Percentiles rank a stretch among this genome's conserved stretches.
Conservation (phyloP, 2,797 vertebrate species). For the Sitta carolinensis region DNA sequence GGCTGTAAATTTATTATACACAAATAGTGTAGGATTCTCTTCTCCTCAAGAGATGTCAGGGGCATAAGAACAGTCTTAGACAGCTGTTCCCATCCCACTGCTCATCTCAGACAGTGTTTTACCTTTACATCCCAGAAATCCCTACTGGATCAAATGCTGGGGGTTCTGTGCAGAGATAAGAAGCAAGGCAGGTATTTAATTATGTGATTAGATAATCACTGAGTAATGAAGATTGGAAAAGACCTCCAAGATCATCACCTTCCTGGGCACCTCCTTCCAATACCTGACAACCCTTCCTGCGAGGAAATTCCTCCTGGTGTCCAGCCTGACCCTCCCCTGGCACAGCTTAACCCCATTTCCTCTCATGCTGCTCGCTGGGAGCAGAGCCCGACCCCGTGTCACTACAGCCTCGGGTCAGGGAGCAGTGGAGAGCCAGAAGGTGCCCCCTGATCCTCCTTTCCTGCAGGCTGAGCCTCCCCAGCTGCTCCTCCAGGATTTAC, state of each 20-base stretch:
- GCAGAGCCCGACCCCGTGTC: accelerated
- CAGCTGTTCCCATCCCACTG: neutral
- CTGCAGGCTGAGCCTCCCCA: neutral
- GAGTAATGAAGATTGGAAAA: neutral
- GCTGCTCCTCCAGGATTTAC: neutral
- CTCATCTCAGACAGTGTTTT: neutral
- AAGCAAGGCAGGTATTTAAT: neutral
- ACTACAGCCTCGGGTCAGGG: neutral
- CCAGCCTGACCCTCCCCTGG: neutral
- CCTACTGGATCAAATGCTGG: neutral
- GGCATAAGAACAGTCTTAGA: neutral
- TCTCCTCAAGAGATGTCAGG: neutral
- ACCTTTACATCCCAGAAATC: neutral
- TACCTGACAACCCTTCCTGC: accelerated
- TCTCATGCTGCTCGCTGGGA: neutral
- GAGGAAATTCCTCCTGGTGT: neutral
- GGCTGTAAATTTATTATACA: neutral
- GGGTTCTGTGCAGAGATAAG: neutral
- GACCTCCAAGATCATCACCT: neutral
- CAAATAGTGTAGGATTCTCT: neutral
- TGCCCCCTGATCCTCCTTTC: accelerated
- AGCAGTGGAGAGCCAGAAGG: neutral
- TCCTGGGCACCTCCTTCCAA: neutral
- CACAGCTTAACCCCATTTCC: neutral
- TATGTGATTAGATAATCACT: neutral